A percentile compares a stretch with the other conserved stretches of the same genome.
These are phyloP conservation scores for Rattus norvegicus DNA, from an alignment of 2,113 vertebrate genomes.

Conservation along the genomic window GRCr8 NC_086022.1:45380501-45381000, in stretches of 20 bases:
- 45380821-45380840: background rate
- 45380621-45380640: background rate
- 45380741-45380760: background rate
- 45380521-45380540: background rate
- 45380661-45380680: background rate
- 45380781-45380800: background rate
- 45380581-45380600: background rate
- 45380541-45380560: background rate
- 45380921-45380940: background rate
- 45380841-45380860: background rate
- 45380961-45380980: background rate
- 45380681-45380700: background rate
- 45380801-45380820: background rate
- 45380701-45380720: background rate
- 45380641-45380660: background rate
- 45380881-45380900: background rate
- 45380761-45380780: background rate
- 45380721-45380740: background rate
- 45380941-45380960: background rate
- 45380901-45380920: background rate
- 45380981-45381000: conserved; percentile 8
- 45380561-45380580: background rate
- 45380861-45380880: background rate
- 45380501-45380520: background rate
- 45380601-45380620: background rate